Evolutionary conservation across 2,797 vertebrate species (phyloP).

Genomic region (Erethizon dorsatum): DNA sequence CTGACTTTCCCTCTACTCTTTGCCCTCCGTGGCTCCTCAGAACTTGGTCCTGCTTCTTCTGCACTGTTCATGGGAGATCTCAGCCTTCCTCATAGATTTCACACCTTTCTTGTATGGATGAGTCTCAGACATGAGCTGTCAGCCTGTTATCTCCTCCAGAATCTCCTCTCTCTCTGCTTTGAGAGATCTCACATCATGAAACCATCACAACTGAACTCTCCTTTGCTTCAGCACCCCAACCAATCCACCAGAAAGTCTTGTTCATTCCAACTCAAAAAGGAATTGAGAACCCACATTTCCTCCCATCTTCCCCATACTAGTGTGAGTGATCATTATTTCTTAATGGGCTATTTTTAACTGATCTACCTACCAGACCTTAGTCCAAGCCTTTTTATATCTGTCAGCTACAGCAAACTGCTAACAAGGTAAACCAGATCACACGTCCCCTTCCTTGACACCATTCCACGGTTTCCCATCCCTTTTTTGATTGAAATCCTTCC

Average conservation of each 20-base stretch:
- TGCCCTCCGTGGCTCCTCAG: neutral
- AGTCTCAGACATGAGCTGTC: neutral
- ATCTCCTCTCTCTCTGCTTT: neutral
- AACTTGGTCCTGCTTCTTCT: neutral
- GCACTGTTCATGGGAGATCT: rapidly evolving
- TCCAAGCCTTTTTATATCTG: neutral
- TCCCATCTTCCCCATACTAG: neutral
- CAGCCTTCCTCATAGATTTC: neutral
- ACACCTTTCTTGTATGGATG: rapidly evolving
- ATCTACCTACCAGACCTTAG: neutral
- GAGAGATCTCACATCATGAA: rapidly evolving
- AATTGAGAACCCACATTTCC: rapidly evolving
- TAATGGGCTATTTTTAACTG: too few species aligned
- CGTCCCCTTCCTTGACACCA: neutral
- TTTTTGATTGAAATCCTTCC: neutral
- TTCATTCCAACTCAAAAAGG: neutral
- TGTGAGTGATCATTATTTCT: too few species aligned
- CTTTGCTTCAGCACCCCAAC: neutral
- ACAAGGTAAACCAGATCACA: neutral
- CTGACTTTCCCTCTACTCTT: neutral
- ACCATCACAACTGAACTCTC: neutral
- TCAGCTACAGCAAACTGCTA: neutral
- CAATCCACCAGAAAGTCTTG: neutral
- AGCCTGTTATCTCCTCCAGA: neutral
- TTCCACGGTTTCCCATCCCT: neutral